Conservation (phyloP, 1,140 invertebrate species). For the Stegodyphus mimosarum region DNA sequence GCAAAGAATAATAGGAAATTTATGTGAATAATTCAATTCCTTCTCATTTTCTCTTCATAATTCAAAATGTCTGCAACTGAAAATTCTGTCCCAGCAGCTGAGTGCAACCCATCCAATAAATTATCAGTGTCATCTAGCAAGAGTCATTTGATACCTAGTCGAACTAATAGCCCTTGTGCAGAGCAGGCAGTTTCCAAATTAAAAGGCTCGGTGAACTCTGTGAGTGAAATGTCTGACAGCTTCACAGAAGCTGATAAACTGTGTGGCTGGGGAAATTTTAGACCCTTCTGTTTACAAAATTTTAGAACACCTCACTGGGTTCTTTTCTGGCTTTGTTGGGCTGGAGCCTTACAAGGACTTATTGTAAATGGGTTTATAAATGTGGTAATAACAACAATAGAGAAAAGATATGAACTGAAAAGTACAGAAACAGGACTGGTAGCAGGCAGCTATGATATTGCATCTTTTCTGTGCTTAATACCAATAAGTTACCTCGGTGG, state of each 20-base stretch:
- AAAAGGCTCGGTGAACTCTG: constrained; percentile 8
- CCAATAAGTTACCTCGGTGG: constrained; percentile 89
- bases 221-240: constrained; percentile 41
- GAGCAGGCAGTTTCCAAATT: neutral
- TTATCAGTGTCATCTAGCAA: constrained; percentile 39
- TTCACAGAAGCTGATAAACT: constrained; percentile 39
- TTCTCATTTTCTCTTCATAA: too few species aligned
- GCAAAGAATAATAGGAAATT: neutral
- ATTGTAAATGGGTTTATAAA: constrained; percentile 90
- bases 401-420: constrained; percentile 82
- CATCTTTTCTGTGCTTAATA: constrained; percentile 82
- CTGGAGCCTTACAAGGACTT: constrained; percentile 86
- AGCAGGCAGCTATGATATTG: constrained; percentile 84
- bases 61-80: neutral
- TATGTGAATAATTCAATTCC: neutral
- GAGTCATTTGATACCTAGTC: constrained; percentile 22
- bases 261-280: constrained; percentile 76
- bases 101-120: neutral
- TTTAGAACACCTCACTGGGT: constrained; percentile 84
- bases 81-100: neutral
- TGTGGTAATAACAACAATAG: constrained; percentile 88
- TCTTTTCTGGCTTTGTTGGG: constrained; percentile 85
- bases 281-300: constrained; percentile 77
- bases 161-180: constrained; percentile 4
- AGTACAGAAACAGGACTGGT: constrained; percentile 84